Base-by-base conservation (phyloP, 2,113 vertebrate genomes). In the Pampusana beccarii region DNA sequence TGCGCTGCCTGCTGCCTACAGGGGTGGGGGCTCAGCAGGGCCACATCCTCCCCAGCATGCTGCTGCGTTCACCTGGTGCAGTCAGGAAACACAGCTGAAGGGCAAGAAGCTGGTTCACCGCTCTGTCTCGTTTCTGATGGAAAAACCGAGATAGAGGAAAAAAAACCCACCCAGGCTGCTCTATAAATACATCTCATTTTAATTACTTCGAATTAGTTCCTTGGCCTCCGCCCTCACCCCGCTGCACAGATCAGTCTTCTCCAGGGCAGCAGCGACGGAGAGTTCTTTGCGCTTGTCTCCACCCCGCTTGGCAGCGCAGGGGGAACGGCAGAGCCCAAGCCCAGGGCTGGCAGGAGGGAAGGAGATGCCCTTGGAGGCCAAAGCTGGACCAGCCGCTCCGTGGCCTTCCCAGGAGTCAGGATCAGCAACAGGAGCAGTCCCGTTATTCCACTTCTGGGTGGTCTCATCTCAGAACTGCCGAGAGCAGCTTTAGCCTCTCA, bases 131-230 rank as follows among this genome's bases (percentile, higher is more conserved):
- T 18, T 90, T 79, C 58, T 36, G n/a, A 86, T 54, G 60, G 72
- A 64, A 88, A 95, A 88, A 69, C 1, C 58, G 51, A 72, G 77
- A 70, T 3, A 74, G 74, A 86, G 1, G 0, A 71, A 91, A 81
- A 48, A 44, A 44, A 44, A n/a, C n/a, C 42, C 57, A 88, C 12
- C 28, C 83, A 69, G 40, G 69, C 67, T 67, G 88, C 72, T 95
- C 86, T 92, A 95, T 92, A 97, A 96, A 97, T 93, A 96, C 60
- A 50, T 18, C 57, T 96, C 57, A 5, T 48, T 97, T 97, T 97
- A 96, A 95, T 97, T 70, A 93, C 92, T 95, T 62, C 69, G 33
- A 78, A 88, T 86, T 28, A 92, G 65, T n/a, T 86, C 72, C 72
- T 53, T 56, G 69, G 83, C 80, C 80, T 25, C 53, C 86, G 25